Evolutionary conservation across 2,113 vertebrate species (phyloP), one percentile per base, ranked within the genome.

Genomic region (Channa argus): DNA sequence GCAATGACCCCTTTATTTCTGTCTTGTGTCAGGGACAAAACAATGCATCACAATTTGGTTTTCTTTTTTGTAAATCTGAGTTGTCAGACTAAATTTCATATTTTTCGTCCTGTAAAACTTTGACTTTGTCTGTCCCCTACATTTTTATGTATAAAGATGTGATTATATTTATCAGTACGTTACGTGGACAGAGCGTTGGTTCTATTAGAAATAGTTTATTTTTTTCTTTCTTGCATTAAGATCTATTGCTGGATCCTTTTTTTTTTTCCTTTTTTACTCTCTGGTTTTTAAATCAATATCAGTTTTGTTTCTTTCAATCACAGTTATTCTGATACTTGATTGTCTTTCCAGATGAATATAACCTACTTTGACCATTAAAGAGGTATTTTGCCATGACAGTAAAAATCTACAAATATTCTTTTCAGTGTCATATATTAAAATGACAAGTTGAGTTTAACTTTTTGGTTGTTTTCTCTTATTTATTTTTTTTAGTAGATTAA

Each of bases 111-210:
- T 87, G 80, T 86, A 85, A 85, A 84, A 66, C 45, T 87, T 88
- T 90, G 56, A 87, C 62, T 78, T 59, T 78, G 60, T 90, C 75
- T 89, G 78, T 92, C 84, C 86, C 91, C 74, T 61, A 82, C 79
- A 84, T 90, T 93, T 94, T 91, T 92, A 89, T 90, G 92, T 93
- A 92, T 92, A 87, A 84, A 92, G 87, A 88, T 79, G 63, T 89
- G 85, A 82, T 92, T 90, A 93, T 92, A 94, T 93, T 94, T 93
- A 93, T 94, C 93, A 91, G 88, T 91, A 88, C 88, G 89, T 92
- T 90, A 88, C 81, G 71, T 91, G 77, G 82, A 77, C 64, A 76
- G 80, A 83, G 77, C 86, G 83, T 90, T 91, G 82, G 79, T 92
- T 92, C 85, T 92, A 80, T 90, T 73, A 69, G 82, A 86, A 90